Percentiles rank a stretch among this genome's conserved stretches.
phyloP scores from a whole-genome alignment of 1,140 invertebrate genomes.

The Hydropsyche tenuis region DNA sequence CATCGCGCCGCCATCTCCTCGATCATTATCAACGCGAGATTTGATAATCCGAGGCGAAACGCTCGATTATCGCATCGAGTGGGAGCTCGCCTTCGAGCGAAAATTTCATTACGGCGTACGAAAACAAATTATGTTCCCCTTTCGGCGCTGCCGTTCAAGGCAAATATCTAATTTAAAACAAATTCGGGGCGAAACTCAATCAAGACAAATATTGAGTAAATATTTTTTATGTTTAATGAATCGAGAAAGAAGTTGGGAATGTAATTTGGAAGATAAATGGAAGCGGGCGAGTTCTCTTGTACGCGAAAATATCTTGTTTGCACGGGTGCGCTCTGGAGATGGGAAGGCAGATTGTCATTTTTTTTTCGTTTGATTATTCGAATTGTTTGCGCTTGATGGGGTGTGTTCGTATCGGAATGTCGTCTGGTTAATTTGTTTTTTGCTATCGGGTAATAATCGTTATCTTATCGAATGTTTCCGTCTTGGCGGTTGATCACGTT shows the following conservation, averaged over 20 bases:
- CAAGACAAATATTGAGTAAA: slow-evolving; percentile 45
- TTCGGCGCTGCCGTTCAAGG: background rate
- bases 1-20: no score
- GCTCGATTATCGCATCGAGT: background rate
- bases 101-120: background rate
- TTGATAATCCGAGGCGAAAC: no score
- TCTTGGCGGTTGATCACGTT: no score
- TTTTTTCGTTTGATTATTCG: no score
- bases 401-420: no score
- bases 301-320: slow-evolving; percentile 7
- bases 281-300: background rate
- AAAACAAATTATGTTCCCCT: slow-evolving; percentile 17
- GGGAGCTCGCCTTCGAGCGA: background rate
- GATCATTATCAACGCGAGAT: no score
- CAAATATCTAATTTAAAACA: slow-evolving; percentile 45
- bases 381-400: no score
- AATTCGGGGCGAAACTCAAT: slow-evolving; percentile 44
- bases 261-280: slow-evolving; percentile 50
- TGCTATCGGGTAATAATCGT: no score
- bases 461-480: no score
- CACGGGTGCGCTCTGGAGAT: no score
- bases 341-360: no score
- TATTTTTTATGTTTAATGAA: slow-evolving; percentile 47
- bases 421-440: no score
- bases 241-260: slow-evolving; percentile 47